A percentile compares a stretch with the other conserved stretches of the same genome.
Evolutionary conservation across 2,113 vertebrate species (phyloP).

Genomic region (Pica pica): DNA sequence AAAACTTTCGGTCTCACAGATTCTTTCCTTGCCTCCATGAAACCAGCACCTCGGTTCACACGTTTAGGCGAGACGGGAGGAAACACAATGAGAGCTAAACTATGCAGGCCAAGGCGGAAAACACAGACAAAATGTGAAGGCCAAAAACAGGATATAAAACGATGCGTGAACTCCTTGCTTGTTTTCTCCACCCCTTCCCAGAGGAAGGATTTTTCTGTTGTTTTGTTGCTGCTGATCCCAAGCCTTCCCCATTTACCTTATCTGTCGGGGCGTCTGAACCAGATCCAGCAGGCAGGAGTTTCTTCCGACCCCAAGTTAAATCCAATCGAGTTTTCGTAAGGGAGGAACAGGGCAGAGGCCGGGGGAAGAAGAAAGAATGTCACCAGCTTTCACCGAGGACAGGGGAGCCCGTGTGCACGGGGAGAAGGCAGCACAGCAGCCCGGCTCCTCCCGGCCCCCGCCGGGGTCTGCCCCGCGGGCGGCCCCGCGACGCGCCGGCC

Average conservation of each 20-base stretch:
- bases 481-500: background rate
- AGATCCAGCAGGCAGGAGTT: background rate
- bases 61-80: background rate
- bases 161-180: conserved; percentile 8
- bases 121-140: background rate
- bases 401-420: background rate
- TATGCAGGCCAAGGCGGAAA: background rate
- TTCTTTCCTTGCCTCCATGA: background rate
- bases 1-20: conserved; percentile 29
- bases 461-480: background rate
- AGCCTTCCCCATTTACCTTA: conserved; percentile 17
- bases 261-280: background rate
- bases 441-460: background rate
- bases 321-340: background rate
- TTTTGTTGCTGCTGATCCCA: background rate
- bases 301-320: background rate
- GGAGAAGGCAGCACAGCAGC: background rate
- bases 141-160: conserved; percentile 32
- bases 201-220: background rate
- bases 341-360: background rate
- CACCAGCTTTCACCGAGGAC: background rate
- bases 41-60: background rate
- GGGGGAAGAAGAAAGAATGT: background rate
- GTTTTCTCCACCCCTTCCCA: background rate
- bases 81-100: background rate